phyloP scores from a whole-genome alignment of 2,888 invertebrate species.

The Melanchra persicariae region DNA sequence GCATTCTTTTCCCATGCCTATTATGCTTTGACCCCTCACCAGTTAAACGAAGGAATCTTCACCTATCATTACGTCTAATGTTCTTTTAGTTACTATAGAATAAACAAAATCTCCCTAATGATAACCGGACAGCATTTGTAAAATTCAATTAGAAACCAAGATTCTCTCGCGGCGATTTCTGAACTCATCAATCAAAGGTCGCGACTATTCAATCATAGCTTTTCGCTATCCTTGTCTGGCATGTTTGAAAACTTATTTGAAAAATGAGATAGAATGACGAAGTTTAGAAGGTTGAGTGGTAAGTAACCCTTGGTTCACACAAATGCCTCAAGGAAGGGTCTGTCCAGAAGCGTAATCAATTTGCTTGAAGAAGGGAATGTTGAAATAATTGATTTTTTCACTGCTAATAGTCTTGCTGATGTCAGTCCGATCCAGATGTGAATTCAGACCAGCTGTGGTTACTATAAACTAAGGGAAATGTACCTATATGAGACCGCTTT shows the following conservation, averaged over 20 bases:
- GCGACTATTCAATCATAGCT: slow-evolving; percentile 63
- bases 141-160: slow-evolving; percentile 76
- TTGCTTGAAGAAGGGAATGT: slow-evolving; percentile 67
- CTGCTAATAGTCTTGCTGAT: slow-evolving; percentile 56
- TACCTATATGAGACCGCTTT: too few relatives aligned
- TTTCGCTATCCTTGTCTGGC: slow-evolving; percentile 54
- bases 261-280: slow-evolving; percentile 51
- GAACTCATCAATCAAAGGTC: slow-evolving; percentile 81
- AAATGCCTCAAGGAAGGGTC: slow-evolving; percentile 73
- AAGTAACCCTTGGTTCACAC: slow-evolving; percentile 74
- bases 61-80: slow-evolving; percentile 38
- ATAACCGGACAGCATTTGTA: slow-evolving; percentile 70
- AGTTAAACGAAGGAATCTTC: background rate
- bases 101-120: slow-evolving; percentile 78
- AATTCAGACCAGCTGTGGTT: slow-evolving; percentile 41
- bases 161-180: slow-evolving; percentile 74
- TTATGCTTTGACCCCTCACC: background rate
- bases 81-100: slow-evolving; percentile 69
- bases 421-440: slow-evolving; percentile 41
- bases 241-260: background rate
- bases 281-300: slow-evolving; percentile 46
- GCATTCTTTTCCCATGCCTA: background rate
- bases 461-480: background rate
- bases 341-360: slow-evolving; percentile 78
- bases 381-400: slow-evolving; percentile 65